Evolutionary conservation across 1,140 invertebrate species (phyloP).

Genomic region (Bombus haemorrhoidalis): DNA sequence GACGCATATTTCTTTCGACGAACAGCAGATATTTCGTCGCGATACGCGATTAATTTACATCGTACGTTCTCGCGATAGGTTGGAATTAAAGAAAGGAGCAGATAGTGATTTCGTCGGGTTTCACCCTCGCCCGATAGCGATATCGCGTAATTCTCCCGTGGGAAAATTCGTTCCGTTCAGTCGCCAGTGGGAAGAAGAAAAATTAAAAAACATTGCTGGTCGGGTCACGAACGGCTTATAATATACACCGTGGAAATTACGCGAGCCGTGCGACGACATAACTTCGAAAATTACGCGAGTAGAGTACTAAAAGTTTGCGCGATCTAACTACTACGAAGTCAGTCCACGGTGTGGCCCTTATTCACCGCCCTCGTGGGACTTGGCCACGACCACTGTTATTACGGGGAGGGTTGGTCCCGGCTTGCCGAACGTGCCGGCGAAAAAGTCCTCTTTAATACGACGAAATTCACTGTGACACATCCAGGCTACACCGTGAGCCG

Average conservation of each 20-base stretch:
- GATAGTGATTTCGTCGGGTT: slow-evolving; percentile 32
- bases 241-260: slow-evolving; percentile 71
- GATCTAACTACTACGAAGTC: slow-evolving; percentile 72
- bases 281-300: slow-evolving; percentile 73
- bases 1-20: slow-evolving; percentile 37
- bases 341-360: slow-evolving; percentile 73
- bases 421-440: slow-evolving; percentile 69
- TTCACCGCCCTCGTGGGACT: slow-evolving; percentile 71
- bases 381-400: slow-evolving; percentile 66
- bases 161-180: background rate
- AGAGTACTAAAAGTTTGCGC: slow-evolving; percentile 72
- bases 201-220: slow-evolving; percentile 68
- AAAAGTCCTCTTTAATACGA: slow-evolving; percentile 71
- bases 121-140: background rate
- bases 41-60: slow-evolving; percentile 42
- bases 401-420: slow-evolving; percentile 58
- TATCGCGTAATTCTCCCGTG: slow-evolving; percentile 27
- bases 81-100: background rate
- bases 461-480: slow-evolving; percentile 66
- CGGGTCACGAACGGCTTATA: slow-evolving; percentile 68
- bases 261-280: slow-evolving; percentile 67
- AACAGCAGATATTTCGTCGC: background rate
- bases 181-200: slow-evolving; percentile 36
- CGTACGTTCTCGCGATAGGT: slow-evolving; percentile 11
- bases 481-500: slow-evolving; percentile 48